Percentiles rank a stretch among this genome's conserved stretches.
Conservation (phyloP, 2,113 vertebrate species). For the Gymnobelideus leadbeateri region DNA sequence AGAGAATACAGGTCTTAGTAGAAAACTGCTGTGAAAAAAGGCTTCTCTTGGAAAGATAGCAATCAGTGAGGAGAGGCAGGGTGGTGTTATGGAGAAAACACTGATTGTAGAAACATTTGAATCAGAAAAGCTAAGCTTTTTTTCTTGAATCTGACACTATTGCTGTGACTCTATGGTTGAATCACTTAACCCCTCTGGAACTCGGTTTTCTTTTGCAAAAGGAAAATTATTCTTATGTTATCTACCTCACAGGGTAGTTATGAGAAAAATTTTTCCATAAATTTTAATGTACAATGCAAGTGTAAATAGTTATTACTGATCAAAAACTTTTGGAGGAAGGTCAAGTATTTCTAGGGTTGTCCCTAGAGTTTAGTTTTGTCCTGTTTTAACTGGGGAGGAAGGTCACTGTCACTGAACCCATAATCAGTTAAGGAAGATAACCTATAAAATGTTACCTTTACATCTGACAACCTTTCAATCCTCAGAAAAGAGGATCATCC, state of each 20-base stretch:
- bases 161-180: neutral
- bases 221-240: neutral
- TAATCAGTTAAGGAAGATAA: neutral
- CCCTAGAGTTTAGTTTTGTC: neutral
- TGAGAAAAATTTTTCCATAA: neutral
- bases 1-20: neutral
- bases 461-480: neutral
- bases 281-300: neutral
- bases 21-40: neutral
- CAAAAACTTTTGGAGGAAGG: neutral
- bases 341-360: neutral
- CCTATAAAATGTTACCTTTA: neutral
- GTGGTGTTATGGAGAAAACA: neutral
- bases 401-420: neutral
- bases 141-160: neutral
- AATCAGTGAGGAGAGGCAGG: neutral
- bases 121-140: neutral
- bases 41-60: neutral
- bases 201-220: neutral
- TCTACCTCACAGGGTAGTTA: neutral
- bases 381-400: neutral
- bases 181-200: neutral
- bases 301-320: neutral
- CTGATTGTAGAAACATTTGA: neutral
- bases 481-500: neutral